Conservation (phyloP, 2,888 invertebrate species). For the Acanthosoma haemorrhoidale region DNA sequence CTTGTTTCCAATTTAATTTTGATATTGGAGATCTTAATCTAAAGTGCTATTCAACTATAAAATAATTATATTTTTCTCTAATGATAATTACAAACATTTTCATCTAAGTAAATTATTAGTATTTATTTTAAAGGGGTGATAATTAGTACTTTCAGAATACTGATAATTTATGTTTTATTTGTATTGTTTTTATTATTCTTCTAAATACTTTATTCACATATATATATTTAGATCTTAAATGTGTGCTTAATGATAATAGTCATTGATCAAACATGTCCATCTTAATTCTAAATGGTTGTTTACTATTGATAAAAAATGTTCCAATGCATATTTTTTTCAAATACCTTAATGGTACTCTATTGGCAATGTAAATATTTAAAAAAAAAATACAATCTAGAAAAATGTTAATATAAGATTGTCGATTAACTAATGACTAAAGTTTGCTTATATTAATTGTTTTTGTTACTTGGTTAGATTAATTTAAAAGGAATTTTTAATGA, state of each 20-base stretch:
- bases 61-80: not conserved
- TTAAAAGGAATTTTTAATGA: no score
- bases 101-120: not conserved
- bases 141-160: not conserved
- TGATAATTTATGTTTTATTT: not conserved
- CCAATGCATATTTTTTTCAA: constrained; percentile 18
- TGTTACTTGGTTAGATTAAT: no score
- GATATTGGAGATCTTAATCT: not conserved
- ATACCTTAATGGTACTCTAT: not conserved
- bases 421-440: not conserved
- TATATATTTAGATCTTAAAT: not conserved
- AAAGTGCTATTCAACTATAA: not conserved
- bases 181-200: not conserved
- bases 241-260: not conserved
- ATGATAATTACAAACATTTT: not conserved
- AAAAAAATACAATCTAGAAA: constrained; percentile 6
- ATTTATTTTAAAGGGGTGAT: not conserved
- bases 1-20: not conserved
- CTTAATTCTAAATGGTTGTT: constrained; percentile 7
- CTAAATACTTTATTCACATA: not conserved
- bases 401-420: not conserved
- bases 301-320: not conserved
- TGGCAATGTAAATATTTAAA: not conserved
- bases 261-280: constrained; percentile 13
- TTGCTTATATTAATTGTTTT: no score